Percentiles rank a stretch among this genome's conserved stretches.
These are phyloP conservation scores for Lysandra bellargus DNA, from an alignment of 2,888 invertebrate genomes.

Conservation along the genomic window DNA sequence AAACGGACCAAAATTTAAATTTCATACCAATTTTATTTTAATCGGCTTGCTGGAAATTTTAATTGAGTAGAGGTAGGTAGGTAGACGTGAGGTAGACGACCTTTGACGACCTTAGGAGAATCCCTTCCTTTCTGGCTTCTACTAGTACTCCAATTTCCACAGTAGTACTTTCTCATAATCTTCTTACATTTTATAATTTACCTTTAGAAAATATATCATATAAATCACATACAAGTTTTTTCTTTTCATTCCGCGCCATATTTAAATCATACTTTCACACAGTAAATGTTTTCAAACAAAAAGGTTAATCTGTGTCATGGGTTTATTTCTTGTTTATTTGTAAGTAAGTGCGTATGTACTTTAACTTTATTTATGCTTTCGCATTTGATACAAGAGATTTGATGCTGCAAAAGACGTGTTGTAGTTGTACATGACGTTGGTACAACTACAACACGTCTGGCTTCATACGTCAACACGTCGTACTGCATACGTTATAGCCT, in stretches of 20 bases:
- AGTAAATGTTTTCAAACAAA: background rate
- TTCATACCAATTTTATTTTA: background rate
- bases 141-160: no score
- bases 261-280: constrained; percentile 20
- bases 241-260: background rate
- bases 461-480: no score
- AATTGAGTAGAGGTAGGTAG: no score
- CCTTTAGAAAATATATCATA: background rate
- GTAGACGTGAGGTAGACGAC: no score
- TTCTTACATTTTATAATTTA: no score
- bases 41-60: background rate
- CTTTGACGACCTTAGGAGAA: no score
- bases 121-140: no score
- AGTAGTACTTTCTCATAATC: no score
- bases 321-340: constrained; percentile 11
- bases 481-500: no score
- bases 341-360: background rate
- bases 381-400: background rate
- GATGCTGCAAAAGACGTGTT: no score
- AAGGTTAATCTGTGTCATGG: constrained; percentile 15
- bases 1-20: background rate
- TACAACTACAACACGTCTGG: no score
- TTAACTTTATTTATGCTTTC: background rate
- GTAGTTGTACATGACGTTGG: no score
- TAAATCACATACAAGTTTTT: background rate